Percentiles rank a stretch among this genome's conserved stretches.
Evolutionary conservation across 2,113 vertebrate genomes (phyloP).

Genomic region (Semnornis frantzii): DNA sequence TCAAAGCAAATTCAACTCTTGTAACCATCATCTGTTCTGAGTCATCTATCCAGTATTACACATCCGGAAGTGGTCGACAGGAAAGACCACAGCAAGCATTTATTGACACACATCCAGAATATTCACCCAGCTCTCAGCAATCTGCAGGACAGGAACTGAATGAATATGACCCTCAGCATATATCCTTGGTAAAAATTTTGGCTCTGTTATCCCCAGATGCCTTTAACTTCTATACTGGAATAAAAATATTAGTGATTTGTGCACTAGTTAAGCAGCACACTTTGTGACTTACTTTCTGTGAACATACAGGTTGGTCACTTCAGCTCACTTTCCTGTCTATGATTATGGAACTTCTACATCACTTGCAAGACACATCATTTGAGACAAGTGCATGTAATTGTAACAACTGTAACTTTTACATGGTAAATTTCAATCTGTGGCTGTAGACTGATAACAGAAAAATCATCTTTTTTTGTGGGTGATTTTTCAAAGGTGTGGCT

Average conservation of each 20-base stretch:
- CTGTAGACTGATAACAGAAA: background rate
- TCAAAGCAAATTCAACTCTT: background rate
- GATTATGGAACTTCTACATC: background rate
- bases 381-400: background rate
- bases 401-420: background rate
- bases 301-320: background rate
- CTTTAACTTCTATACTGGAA: background rate
- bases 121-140: background rate
- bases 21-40: background rate
- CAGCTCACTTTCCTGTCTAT: background rate
- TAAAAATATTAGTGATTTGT: background rate
- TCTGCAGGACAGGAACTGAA: background rate
- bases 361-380: background rate
- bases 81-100: background rate
- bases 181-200: background rate
- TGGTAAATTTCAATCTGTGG: background rate
- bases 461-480: background rate
- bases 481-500: background rate
- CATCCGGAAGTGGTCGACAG: background rate
- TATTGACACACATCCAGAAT: background rate
- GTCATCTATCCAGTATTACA: background rate
- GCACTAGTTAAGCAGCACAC: background rate
- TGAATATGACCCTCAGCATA: background rate
- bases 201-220: background rate
- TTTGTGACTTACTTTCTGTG: background rate